A percentile compares a stretch with the other conserved stretches of the same genome.
These are phyloP conservation scores for Zaprionus ghesquierei DNA, from an alignment of 1,140 invertebrate species.

Conservation along the genomic window DNA sequence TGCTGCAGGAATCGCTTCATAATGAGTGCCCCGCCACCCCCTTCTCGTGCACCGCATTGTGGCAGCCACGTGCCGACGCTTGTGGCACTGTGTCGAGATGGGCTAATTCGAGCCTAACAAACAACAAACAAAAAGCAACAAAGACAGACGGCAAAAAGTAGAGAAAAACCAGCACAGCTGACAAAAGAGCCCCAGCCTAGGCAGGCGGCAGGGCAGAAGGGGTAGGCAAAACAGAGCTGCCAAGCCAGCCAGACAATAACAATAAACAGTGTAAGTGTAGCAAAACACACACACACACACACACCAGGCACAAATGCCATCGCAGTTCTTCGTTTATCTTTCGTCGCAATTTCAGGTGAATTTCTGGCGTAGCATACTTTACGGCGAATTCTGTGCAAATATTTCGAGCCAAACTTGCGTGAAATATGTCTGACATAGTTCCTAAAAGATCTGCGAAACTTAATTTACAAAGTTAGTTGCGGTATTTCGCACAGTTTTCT, in stretches of 20 bases:
- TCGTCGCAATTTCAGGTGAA: constrained; percentile 12
- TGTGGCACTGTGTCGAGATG: constrained; percentile 10
- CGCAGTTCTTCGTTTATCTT: constrained; percentile 40
- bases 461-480: neutral
- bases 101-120: constrained; percentile 38
- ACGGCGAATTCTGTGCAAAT: neutral
- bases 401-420: neutral
- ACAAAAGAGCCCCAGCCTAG: constrained; percentile 45
- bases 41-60: constrained; percentile 28
- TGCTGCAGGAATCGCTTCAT: constrained; percentile 60
- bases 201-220: neutral
- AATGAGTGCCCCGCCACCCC: constrained; percentile 31
- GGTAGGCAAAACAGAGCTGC: constrained; percentile 6
- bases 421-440: neutral
- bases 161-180: constrained; percentile 23
- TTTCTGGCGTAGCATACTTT: constrained; percentile 23
- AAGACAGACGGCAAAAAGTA: neutral
- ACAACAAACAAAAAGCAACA: constrained; percentile 16
- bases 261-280: constrained; percentile 52
- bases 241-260: constrained; percentile 39
- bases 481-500: neutral
- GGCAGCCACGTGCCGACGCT: constrained; percentile 54
- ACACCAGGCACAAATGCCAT: neutral
- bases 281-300: neutral
- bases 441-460: neutral